Percentiles rank a stretch among this genome's conserved stretches.
Conservation (phyloP, 2,113 vertebrate genomes). For the Acanthisitta chloris region DNA sequence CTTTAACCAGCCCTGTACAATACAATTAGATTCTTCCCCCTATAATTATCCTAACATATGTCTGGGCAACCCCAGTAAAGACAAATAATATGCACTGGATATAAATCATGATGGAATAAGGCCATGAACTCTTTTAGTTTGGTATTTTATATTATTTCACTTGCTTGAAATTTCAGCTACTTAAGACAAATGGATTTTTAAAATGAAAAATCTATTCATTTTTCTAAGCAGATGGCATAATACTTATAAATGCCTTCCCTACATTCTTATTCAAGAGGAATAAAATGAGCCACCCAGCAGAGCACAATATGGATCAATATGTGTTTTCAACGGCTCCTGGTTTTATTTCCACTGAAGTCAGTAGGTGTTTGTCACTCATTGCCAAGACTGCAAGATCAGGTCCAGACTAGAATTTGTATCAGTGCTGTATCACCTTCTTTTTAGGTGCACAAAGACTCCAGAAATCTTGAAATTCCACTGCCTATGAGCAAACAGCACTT, state of each 20-base stretch:
- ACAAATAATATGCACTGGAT: not conserved
- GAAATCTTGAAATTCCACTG: not conserved
- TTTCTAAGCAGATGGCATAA: not conserved
- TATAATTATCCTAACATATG: conserved; percentile 4
- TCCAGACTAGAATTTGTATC: not conserved
- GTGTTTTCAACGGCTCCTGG: not conserved
- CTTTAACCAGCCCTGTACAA: not conserved
- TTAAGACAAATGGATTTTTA: conserved; percentile 9
- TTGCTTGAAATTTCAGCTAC: not conserved
- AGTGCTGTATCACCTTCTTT: not conserved
- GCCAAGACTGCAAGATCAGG: not conserved
- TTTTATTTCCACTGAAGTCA: not conserved
- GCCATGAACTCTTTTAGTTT: not conserved
- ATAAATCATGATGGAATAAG: conserved; percentile 22
- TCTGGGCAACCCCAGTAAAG: not conserved
- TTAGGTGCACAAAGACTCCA: not conserved
- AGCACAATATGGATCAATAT: not conserved
- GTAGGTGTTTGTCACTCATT: not conserved
- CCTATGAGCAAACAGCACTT: not conserved
- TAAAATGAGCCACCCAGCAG: not conserved
- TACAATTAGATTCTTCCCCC: conserved; percentile 12
- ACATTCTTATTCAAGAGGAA: not conserved
- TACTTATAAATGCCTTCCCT: not conserved
- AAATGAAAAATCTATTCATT: conserved; percentile 25
- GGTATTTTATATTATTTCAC: not conserved